Conservation (phyloP, 1,140 invertebrate species). For the Zaprionus kolodkinae region DNA sequence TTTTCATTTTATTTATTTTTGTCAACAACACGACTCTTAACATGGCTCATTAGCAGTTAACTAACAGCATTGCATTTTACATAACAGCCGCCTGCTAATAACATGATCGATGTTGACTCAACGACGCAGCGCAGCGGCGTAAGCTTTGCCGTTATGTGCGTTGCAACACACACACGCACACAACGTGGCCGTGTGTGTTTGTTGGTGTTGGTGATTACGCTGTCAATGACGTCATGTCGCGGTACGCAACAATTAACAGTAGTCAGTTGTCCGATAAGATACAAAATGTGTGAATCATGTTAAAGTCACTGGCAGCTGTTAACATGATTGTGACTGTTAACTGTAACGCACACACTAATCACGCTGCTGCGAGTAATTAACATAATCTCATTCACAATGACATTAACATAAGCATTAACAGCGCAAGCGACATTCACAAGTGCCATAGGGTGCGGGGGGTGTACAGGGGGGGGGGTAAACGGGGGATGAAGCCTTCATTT, state of each 20-base stretch:
- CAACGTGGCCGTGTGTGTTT: not conserved
- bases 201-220: not conserved
- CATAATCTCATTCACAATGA: constrained; percentile 1
- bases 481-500: constrained; percentile 20
- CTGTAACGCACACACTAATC: not conserved
- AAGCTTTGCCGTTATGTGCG: constrained; percentile 7
- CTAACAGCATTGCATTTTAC: constrained; percentile 29
- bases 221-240: constrained; percentile 3
- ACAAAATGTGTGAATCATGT: not conserved
- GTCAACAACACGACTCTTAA: constrained; percentile 31
- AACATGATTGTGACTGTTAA: not conserved
- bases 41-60: constrained; percentile 46
- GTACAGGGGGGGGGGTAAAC: not conserved
- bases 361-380: not conserved
- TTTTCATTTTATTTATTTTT: constrained; percentile 16
- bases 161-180: too few species aligned
- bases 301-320: not conserved
- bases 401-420: constrained; percentile 30
- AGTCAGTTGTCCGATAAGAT: not conserved
- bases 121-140: not conserved
- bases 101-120: constrained; percentile 23
- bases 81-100: constrained; percentile 36
- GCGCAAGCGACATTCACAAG: constrained; percentile 9
- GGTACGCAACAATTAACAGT: not conserved
- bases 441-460: constrained; percentile 8